Conservation (phyloP, 2,888 invertebrate genomes). For the Mycalesis mineus region DNA sequence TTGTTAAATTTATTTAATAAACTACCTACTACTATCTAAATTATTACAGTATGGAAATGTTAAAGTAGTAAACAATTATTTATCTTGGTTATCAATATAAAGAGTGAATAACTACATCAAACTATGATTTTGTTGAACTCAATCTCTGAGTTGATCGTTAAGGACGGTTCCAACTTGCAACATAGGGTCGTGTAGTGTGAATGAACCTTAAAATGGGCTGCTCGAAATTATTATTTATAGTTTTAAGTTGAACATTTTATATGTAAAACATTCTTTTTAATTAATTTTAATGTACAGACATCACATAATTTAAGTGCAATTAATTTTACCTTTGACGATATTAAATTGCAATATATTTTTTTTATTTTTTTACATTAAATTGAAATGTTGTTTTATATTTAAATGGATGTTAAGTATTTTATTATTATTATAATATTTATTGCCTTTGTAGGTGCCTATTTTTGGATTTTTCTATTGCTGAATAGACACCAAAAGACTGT, state of each 20-base stretch:
- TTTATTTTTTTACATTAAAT: slow-evolving; percentile 14
- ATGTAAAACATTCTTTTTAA: background rate
- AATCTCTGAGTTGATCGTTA: too few relatives aligned
- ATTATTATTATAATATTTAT: slow-evolving; percentile 15
- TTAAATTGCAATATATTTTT: slow-evolving; percentile 1
- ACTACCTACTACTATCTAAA: too few relatives aligned
- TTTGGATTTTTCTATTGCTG: slow-evolving; percentile 36
- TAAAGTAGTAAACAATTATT: too few relatives aligned
- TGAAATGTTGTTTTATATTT: slow-evolving; percentile 32
- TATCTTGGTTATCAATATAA: too few relatives aligned
- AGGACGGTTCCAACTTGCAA: too few relatives aligned
- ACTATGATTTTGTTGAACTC: too few relatives aligned
- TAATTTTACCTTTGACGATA: background rate
- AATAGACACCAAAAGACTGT: background rate
- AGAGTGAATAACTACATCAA: too few relatives aligned
- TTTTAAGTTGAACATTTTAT: background rate
- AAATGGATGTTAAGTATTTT: slow-evolving; percentile 9
- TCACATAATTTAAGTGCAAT: slow-evolving; percentile 11
- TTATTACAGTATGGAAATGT: too few relatives aligned
- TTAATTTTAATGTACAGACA: slow-evolving; percentile 8
- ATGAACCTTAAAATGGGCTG: background rate
- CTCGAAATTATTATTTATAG: background rate
- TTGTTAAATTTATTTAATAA: too few relatives aligned
- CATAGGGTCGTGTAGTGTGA: background rate
- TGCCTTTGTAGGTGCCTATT: slow-evolving; percentile 48